Evolutionary conservation across 2,113 vertebrate genomes (phyloP).

Genomic region (Sander lucioperca): DNA sequence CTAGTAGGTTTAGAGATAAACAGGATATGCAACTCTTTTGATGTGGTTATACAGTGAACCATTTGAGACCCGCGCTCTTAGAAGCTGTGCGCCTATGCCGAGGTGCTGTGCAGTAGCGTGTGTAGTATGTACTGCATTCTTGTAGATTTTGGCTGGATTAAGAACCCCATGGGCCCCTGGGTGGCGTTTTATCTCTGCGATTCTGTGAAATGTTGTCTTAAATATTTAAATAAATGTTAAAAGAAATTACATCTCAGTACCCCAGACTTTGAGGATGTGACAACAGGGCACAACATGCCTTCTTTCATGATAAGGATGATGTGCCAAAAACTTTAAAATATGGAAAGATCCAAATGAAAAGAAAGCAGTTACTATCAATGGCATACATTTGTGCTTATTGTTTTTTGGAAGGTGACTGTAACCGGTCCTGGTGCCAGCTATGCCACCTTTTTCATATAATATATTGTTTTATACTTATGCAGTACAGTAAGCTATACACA

Average conservation of each 20-base stretch:
- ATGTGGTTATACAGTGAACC: slow-evolving; percentile 70
- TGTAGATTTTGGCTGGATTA: slow-evolving; percentile 4
- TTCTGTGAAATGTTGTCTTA: background rate
- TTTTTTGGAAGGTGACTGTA: background rate
- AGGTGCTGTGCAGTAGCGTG: slow-evolving; percentile 22
- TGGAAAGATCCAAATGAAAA: background rate
- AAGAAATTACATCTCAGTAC: background rate
- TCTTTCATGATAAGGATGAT: background rate
- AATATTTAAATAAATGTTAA: background rate
- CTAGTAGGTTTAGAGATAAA: slow-evolving; percentile 69
- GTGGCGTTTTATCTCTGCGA: background rate
- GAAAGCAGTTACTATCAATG: background rate
- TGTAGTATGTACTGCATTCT: slow-evolving; percentile 15
- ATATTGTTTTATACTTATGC: too few relatives aligned
- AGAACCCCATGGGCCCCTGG: background rate
- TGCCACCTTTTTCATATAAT: background rate
- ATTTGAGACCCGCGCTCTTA: slow-evolving; percentile 32
- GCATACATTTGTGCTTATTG: background rate
- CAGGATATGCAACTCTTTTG: slow-evolving; percentile 72
- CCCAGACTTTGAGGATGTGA: background rate
- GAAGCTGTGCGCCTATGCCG: slow-evolving; percentile 31
- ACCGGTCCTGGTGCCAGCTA: background rate
- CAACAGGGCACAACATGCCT: background rate
- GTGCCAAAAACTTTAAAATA: background rate
- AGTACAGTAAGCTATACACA: too few relatives aligned